Conservation (phyloP, 1,140 invertebrate genomes). For the Portunus trituberculatus region DNA sequence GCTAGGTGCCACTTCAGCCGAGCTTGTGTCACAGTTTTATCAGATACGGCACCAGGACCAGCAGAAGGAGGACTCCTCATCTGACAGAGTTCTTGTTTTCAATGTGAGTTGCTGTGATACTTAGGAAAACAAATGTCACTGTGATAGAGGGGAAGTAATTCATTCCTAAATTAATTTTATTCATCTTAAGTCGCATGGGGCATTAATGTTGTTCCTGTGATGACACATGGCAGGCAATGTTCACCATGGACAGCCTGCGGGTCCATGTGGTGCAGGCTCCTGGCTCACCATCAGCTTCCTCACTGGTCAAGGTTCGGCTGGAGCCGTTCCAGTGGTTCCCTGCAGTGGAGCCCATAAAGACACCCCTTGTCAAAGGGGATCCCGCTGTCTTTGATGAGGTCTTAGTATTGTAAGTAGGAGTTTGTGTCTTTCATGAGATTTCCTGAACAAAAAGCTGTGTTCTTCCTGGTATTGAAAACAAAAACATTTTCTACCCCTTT, state of each 20-base stretch:
- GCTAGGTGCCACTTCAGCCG: constrained; percentile 45
- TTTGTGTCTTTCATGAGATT: neutral
- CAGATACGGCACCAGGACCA: constrained; percentile 49
- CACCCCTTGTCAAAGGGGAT: constrained; percentile 33
- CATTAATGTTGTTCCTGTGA: too few relatives aligned
- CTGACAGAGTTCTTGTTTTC: neutral
- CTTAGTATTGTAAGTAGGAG: constrained; percentile 61
- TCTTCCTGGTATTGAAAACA: too few relatives aligned
- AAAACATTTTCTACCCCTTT: too few relatives aligned
- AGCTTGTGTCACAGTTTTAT: constrained; percentile 57
- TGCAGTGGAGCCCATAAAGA: constrained; percentile 32
- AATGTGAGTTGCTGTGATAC: constrained; percentile 51
- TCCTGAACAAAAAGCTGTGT: too few relatives aligned
- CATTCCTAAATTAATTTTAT: neutral
- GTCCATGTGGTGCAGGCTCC: constrained; percentile 57
- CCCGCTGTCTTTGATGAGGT: constrained; percentile 63
- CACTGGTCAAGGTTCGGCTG: constrained; percentile 46
- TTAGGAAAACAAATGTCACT: too few relatives aligned
- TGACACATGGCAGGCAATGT: neutral
- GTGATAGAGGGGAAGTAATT: too few relatives aligned
- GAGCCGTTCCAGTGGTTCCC: constrained; percentile 68
- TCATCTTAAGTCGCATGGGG: neutral
- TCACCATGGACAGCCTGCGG: constrained; percentile 47
- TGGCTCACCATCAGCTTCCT: neutral
- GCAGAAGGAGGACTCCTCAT: neutral